Base-by-base conservation (phyloP, 2,797 vertebrate genomes). In the Coreius guichenoti region DNA sequence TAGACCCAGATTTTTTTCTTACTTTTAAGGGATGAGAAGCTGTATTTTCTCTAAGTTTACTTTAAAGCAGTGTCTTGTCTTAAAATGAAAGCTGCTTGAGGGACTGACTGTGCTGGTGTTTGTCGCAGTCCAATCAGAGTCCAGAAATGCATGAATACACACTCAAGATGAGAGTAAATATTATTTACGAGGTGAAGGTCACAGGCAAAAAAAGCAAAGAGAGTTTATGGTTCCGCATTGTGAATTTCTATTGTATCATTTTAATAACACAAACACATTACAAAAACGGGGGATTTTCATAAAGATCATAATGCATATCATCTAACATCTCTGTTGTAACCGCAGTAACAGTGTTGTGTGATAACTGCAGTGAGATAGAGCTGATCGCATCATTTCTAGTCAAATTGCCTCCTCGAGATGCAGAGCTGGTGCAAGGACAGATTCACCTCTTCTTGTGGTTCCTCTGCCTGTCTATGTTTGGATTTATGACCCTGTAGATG, bases 61-160 rank as follows among this genome's bases (percentile, higher is more conserved):
- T 63, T 74, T 67, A 51, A 51, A 75, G 31, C 70, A 23, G 8
- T 61, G 26, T 70, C 33, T 68, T 29, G 33, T 43, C 56, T 16
- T 33, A 49, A 49, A 7, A 77, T 23, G 12, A 65, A 61, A 26
- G 65, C 61, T 84, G 82, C 49, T 56, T 56, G 65, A 90, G 88
- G 91, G 89, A 90, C 49, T 93, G 92, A 92, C 92, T 92, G 91
- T 94, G 91, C 92, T 91, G 78, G 86, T 93, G 92, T 94, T 94
- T 96, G 94, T 93, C 94, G 95, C 95, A 96, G 94, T 95, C 92
- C 92, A 94, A 94, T 94, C 92, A 93, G 63, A 88, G 91, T 93
- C 92, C 86, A 89, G 86, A 93, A 73, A 85, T 89, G 90, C 91
- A 89, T 92, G 92, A 93, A 91, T 86, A 92, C 92, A 63, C 75